Base-by-base conservation (phyloP, 35 echinoderm and acorn worm species). In the Chiridota heheva region DNA sequence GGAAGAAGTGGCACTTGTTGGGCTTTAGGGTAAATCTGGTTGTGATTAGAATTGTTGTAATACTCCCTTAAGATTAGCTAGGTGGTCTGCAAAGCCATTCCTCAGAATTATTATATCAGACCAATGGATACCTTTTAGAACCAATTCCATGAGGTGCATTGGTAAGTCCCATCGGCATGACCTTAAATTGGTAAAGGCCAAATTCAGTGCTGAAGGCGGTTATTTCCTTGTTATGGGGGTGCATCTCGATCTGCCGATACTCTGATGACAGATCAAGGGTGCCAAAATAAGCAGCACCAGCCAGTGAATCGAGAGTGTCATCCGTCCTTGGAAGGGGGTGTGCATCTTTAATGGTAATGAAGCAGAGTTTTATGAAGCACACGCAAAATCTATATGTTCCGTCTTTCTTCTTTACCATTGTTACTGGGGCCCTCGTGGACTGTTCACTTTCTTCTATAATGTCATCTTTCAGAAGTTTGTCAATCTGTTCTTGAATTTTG, bases 131-230 rank as follows among this genome's bases (percentile, higher is more conserved):
- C n/a, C n/a, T n/a, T n/a, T n/a, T n/a, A n/a, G n/a, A n/a, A n/a
- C n/a, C n/a, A n/a, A n/a, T n/a, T 63, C 59, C 59, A 63, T 63
- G 7, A 63, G 59, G 59, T 26, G 59, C 59, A 63, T 31, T 31
- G 7, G 22, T 63, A 5, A 63, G 59, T 6, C 59, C 59, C 22
- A 63, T 26, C 5, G 59, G 59, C 59, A 63, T 63, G n/a, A 7
- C 59, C 6, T 63, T 63, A 63, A 63, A 63, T 63, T 63, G 59
- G 24, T 63, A 31, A 26, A 63, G n/a, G 6, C 59, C 59, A 63
- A n/a, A 26, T n/a, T 63, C n/a, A 26, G 59, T 63, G 22, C 22
- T 63, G 33, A 63, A 63, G 5, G 59, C 59, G 33, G 59, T 63
- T 63, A 26, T 63, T 63, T 7, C n/a, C 59, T 63, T 63, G 7